These are phyloP conservation scores for Pachycephus smyrnensis DNA, from an alignment of 2,888 invertebrate species.

Conservation along the genomic window DNA sequence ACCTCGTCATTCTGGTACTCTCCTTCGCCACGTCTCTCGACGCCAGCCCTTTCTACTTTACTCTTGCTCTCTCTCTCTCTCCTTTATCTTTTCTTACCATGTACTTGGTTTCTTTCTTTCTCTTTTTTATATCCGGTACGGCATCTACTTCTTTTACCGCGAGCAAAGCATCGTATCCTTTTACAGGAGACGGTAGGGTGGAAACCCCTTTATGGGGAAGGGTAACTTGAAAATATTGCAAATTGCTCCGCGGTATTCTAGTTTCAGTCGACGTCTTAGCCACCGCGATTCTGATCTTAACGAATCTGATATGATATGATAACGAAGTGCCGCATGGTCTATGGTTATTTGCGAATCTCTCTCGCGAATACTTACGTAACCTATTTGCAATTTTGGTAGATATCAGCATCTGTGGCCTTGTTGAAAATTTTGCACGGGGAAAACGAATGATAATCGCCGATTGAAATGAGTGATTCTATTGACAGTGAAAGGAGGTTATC, in stretches of 20 bases:
- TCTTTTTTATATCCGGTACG: not conserved
- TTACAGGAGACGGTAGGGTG: slow-evolving; percentile 6
- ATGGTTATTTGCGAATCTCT: slow-evolving; percentile 1
- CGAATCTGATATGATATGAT: slow-evolving; percentile 2
- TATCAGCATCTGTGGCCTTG: not conserved
- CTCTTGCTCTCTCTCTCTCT: slow-evolving; percentile 10
- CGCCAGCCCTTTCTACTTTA: not conserved
- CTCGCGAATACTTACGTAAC: not conserved
- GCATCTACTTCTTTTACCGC: slow-evolving; percentile 3
- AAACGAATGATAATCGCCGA: not conserved
- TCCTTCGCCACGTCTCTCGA: not conserved
- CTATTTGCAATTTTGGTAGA: not conserved
- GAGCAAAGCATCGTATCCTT: slow-evolving; percentile 25
- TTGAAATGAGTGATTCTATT: not conserved
- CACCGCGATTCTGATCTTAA: slow-evolving; percentile 9
- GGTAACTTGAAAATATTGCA: slow-evolving; percentile 55
- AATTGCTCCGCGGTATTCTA: slow-evolving; percentile 40
- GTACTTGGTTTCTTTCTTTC: slow-evolving; percentile 9
- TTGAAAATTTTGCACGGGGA: not conserved
- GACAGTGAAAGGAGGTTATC: not conserved
- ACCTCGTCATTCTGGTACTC: not conserved
- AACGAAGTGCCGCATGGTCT: slow-evolving; percentile 4
- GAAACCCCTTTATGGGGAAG: not conserved
- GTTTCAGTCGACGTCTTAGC: not conserved
- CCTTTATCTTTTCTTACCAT: slow-evolving; percentile 11